A percentile compares a stretch with the other conserved stretches of the same genome.
These are phyloP conservation scores for Anguilla rostrata DNA, from an alignment of 2,113 vertebrate genomes.

Conservation along the genomic window DNA sequence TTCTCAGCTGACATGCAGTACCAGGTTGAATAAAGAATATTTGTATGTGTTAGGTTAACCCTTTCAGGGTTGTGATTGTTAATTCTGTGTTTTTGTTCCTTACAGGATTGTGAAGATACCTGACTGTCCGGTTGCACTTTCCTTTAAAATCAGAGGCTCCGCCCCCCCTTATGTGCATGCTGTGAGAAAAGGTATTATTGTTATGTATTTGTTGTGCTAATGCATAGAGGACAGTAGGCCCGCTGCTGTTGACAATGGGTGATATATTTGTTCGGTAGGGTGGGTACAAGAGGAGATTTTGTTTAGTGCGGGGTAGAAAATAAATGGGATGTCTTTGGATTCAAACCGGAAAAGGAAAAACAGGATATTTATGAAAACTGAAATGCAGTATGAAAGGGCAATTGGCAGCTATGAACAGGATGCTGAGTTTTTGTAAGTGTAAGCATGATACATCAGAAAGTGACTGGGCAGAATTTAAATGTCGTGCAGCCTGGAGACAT, in stretches of 20 bases:
- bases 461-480: neutral
- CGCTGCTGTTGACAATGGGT: neutral
- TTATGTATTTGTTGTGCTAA: neutral
- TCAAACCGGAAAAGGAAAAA: neutral
- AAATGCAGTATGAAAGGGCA: neutral
- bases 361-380: neutral
- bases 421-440: neutral
- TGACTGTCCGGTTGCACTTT: conserved; percentile 80
- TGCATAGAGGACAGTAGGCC: neutral
- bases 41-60: no score
- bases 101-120: conserved; percentile 89
- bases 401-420: neutral
- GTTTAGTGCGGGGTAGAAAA: neutral
- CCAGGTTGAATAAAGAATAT: no score
- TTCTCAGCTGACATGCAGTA: no score
- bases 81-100: conserved; percentile 15
- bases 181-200: conserved; percentile 84
- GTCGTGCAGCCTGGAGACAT: neutral
- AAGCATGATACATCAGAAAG: neutral
- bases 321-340: neutral
- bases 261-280: neutral
- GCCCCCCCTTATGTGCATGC: conserved; percentile 84
- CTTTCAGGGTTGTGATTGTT: neutral
- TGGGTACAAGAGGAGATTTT: neutral
- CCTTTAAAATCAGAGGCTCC: conserved; percentile 86